Conservation (phyloP, 2,113 vertebrate genomes). For the Orycteropus afer region DNA sequence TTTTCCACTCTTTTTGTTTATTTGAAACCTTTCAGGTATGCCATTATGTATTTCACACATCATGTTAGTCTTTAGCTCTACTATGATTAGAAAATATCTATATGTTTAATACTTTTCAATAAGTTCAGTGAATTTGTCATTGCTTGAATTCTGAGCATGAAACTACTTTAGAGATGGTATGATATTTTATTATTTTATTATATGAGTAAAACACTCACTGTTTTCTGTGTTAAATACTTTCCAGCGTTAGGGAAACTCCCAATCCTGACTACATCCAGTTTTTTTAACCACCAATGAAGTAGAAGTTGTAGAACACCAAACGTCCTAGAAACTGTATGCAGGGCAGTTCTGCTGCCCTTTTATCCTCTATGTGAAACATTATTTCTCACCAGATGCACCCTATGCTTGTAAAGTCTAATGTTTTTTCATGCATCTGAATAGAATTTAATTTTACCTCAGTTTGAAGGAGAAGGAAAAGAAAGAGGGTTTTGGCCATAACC, state of each 20-base stretch:
- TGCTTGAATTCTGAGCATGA: conserved; percentile 24
- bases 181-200: conserved; percentile 30
- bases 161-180: conserved; percentile 1
- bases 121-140: conserved; percentile 35
- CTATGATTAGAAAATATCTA: not conserved
- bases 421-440: not conserved
- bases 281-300: not conserved
- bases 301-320: not conserved
- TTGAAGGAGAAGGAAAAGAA: not conserved
- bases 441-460: not conserved
- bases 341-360: not conserved
- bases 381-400: not conserved
- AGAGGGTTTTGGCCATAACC: not conserved
- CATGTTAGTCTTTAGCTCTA: not conserved
- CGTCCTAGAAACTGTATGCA: not conserved
- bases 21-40: conserved; percentile 41
- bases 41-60: conserved; percentile 29
- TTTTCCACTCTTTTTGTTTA: conserved; percentile 19
- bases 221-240: not conserved
- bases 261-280: not conserved
- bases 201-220: conserved; percentile 7
- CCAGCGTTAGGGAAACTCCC: not conserved
- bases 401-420: not conserved
- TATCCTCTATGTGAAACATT: not conserved
- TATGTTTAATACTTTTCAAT: not conserved